Conservation (phyloP, 2,888 invertebrate species). For the Pterostichus madidus region DNA sequence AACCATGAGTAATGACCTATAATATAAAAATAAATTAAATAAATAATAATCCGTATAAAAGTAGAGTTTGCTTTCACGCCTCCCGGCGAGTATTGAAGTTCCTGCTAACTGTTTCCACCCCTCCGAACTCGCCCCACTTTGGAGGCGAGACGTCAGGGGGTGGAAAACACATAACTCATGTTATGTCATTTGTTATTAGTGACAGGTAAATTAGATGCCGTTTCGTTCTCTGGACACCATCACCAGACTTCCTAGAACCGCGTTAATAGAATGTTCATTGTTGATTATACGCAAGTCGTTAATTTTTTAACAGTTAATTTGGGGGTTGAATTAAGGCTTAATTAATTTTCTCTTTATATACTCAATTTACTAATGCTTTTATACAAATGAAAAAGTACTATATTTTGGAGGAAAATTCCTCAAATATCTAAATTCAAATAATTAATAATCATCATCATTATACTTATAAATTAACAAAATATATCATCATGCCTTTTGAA, state of each 20-base stretch:
- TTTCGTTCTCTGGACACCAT: slow-evolving; percentile 31
- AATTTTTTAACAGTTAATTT: slow-evolving; percentile 36
- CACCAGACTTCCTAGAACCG: not conserved
- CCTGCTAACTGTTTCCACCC: not conserved
- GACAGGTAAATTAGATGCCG: slow-evolving; percentile 55
- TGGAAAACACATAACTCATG: slow-evolving; percentile 54
- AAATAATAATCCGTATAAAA: not conserved
- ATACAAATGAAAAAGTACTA: no score
- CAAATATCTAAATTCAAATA: no score
- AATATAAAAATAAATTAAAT: no score
- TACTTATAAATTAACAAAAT: no score
- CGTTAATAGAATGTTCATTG: slow-evolving; percentile 12
- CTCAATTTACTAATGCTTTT: no score
- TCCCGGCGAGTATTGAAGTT: not conserved
- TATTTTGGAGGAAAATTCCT: no score
- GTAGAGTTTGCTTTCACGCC: not conserved
- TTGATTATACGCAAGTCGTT: slow-evolving; percentile 1
- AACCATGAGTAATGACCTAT: no score
- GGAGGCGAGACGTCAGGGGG: slow-evolving; percentile 5
- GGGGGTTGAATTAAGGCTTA: not conserved
- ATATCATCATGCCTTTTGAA: no score
- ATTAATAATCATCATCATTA: no score
- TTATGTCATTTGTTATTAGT: slow-evolving; percentile 54
- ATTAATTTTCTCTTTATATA: slow-evolving; percentile 1
- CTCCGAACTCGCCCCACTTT: not conserved